phyloP scores from a whole-genome alignment of 1,140 invertebrate species.

The Drosophila sturtevanti region DNA sequence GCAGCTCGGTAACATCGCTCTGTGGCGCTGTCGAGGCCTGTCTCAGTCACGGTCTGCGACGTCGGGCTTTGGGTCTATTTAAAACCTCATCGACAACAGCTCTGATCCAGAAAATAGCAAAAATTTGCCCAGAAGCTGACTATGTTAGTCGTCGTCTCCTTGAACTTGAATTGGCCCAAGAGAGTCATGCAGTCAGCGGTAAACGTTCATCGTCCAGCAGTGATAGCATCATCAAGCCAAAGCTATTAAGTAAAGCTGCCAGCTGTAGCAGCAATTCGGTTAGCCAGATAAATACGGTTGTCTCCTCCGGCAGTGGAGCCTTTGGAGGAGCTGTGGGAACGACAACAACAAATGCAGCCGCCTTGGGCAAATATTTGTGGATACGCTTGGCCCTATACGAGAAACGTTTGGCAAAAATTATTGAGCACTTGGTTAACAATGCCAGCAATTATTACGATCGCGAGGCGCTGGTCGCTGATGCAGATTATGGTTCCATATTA shows the following conservation, averaged over 20 bases:
- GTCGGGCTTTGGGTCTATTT: conserved; percentile 90
- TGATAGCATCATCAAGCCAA: conserved; percentile 88
- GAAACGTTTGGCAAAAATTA: conserved; percentile 92
- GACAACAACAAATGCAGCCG: conserved; percentile 27
- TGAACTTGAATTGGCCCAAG: conserved; percentile 88
- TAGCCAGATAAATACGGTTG: conserved; percentile 76
- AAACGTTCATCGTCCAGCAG: conserved; percentile 91
- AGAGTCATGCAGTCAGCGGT: conserved; percentile 86
- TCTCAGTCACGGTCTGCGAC: conserved; percentile 91
- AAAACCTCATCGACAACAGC: conserved; percentile 95
- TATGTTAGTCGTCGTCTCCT: conserved; percentile 89
- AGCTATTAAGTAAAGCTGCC: conserved; percentile 85
- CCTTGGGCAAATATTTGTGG: conserved; percentile 89
- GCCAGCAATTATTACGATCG: conserved; percentile 92
- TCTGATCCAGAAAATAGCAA: conserved; percentile 94
- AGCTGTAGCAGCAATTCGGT: conserved; percentile 83
- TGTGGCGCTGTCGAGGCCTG: conserved; percentile 95
- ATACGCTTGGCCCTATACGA: conserved; percentile 94
- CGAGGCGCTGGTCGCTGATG: conserved; percentile 93
- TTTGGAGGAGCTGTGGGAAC: conserved; percentile 47
- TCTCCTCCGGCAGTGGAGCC: conserved; percentile 14
- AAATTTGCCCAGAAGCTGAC: conserved; percentile 88
- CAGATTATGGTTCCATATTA: conserved; percentile 95
- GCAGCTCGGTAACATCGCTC: conserved; percentile 92
- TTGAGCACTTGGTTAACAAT: conserved; percentile 93